Evolutionary conservation across 2,888 invertebrate species (phyloP).

Genomic region (Lissocephala sabroskyi): DNA sequence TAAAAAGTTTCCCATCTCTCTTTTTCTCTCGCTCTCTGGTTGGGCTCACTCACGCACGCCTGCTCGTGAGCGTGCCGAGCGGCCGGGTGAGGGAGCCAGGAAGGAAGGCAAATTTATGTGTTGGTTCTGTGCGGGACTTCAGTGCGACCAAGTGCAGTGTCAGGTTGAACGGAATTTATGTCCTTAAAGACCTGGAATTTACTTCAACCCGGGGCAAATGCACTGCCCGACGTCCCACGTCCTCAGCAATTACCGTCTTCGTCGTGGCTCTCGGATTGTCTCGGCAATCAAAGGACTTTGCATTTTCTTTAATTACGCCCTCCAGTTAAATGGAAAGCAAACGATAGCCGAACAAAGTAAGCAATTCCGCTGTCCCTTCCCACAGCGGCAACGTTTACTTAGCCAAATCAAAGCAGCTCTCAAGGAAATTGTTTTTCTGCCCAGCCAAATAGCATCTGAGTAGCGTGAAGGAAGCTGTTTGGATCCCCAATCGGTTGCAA

Average conservation of each 20-base stretch:
- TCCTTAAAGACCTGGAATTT: slow-evolving; percentile 36
- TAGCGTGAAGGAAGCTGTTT: neutral
- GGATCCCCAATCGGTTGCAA: neutral
- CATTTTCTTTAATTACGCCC: slow-evolving; percentile 63
- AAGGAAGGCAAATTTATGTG: slow-evolving; percentile 57
- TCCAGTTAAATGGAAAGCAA: slow-evolving; percentile 56
- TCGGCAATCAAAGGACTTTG: slow-evolving; percentile 54
- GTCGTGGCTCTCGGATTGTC: too few relatives aligned
- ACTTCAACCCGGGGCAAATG: too few relatives aligned
- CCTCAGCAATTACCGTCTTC: slow-evolving; percentile 1
- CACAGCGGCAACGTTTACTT: slow-evolving; percentile 48
- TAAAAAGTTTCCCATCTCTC: too few relatives aligned
- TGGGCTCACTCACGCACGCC: neutral
- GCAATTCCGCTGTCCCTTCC: slow-evolving; percentile 16
- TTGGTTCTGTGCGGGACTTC: slow-evolving; percentile 37
- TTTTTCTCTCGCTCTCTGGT: too few relatives aligned
- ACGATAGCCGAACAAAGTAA: slow-evolving; percentile 35
- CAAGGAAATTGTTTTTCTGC: slow-evolving; percentile 51
- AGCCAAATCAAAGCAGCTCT: slow-evolving; percentile 56
- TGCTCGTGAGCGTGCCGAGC: slow-evolving; percentile 27
- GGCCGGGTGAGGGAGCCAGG: slow-evolving; percentile 55
- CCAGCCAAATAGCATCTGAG: neutral
- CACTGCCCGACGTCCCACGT: slow-evolving; percentile 7
- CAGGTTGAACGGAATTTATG: slow-evolving; percentile 53
- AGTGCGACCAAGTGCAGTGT: slow-evolving; percentile 39